phyloP scores from a whole-genome alignment of 2,888 invertebrate species.

The Plutella xylostella region DNA sequence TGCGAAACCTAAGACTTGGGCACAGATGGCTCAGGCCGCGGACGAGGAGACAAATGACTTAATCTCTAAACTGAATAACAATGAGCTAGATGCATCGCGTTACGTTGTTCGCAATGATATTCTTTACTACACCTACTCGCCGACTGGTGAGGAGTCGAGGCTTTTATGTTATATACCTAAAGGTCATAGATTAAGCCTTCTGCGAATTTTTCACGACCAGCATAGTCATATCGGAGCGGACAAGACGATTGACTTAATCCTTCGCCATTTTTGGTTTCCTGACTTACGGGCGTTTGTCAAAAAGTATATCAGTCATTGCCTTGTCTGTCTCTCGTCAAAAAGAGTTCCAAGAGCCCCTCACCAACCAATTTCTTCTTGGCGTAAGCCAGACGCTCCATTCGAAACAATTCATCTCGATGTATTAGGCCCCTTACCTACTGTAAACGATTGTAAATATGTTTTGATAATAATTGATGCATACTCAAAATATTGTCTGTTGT shows the following conservation, averaged over 20 bases:
- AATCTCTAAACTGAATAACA: constrained; percentile 1
- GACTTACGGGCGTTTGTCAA: constrained; percentile 10
- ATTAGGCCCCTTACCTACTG: neutral
- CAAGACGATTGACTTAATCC: constrained; percentile 16
- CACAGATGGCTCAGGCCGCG: constrained; percentile 6
- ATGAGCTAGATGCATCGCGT: constrained; percentile 2
- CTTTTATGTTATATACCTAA: constrained; percentile 15
- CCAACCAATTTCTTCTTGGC: constrained; percentile 6
- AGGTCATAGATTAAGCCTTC: constrained; percentile 17
- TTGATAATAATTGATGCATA: constrained; percentile 4
- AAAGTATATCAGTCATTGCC: constrained; percentile 18
- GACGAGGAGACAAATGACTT: constrained; percentile 4
- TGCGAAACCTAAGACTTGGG: constrained; percentile 5
- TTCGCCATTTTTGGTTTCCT: constrained; percentile 12
- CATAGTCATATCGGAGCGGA: constrained; percentile 19
- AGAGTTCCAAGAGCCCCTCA: neutral
- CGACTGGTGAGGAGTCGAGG: constrained; percentile 6
- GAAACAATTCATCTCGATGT: constrained; percentile 2
- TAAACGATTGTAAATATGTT: constrained; percentile 5
- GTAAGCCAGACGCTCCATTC: constrained; percentile 5
- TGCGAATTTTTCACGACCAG: constrained; percentile 21
- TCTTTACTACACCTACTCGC: constrained; percentile 8
- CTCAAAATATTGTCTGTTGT: constrained; percentile 5
- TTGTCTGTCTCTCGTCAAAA: constrained; percentile 5
- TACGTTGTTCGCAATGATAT: constrained; percentile 8